A percentile compares a stretch with the other conserved stretches of the same genome.
phyloP scores from a whole-genome alignment of 2,113 vertebrate species.

The Charina bottae region DNA sequence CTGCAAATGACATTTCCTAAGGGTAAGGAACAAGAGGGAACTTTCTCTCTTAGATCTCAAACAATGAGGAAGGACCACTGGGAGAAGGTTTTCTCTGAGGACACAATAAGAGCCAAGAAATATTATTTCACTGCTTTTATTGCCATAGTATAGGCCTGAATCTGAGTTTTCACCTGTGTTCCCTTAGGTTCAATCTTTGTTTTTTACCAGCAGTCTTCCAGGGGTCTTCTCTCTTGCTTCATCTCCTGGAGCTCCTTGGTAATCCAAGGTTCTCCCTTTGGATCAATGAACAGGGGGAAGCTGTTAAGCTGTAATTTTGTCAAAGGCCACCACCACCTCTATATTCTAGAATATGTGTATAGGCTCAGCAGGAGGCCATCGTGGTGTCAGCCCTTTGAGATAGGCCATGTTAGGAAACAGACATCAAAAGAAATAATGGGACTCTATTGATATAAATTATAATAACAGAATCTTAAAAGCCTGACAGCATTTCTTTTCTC shows the following conservation, averaged over 20 bases:
- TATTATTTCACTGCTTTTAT: neutral
- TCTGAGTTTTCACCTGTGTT: neutral
- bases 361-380: neutral
- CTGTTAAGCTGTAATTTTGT: neutral
- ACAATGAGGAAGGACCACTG: neutral
- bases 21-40: neutral
- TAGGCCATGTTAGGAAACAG: neutral
- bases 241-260: neutral
- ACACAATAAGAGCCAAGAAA: neutral
- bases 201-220: neutral
- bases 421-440: neutral
- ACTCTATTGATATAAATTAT: neutral
- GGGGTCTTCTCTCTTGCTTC: neutral
- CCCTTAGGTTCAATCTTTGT: neutral
- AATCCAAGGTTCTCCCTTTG: neutral
- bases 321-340: neutral
- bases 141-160: neutral
- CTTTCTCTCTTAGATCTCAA: neutral
- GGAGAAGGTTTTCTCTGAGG: neutral
- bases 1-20: neutral
- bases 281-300: neutral
- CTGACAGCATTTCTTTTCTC: neutral
- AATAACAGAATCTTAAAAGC: neutral
- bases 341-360: neutral
- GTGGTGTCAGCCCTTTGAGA: neutral